Evolutionary conservation across 1,140 invertebrate species (phyloP).

Genomic region (Leptonema lineaticorne): DNA sequence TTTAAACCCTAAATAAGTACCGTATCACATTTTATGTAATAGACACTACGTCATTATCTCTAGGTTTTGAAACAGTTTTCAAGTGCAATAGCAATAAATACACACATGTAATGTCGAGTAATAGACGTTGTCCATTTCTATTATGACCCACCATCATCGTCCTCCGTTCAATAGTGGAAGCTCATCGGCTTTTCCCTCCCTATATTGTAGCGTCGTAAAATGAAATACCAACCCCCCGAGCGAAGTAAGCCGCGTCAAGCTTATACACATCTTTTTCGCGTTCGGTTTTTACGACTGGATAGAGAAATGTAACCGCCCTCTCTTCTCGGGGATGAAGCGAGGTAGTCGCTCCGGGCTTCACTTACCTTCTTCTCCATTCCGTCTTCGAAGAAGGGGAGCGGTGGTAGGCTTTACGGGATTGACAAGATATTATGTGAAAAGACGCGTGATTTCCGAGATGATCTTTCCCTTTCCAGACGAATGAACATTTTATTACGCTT

Average conservation of each 20-base stretch:
- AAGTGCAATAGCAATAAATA: no score
- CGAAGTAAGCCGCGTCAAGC: neutral
- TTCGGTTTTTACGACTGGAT: constrained; percentile 40
- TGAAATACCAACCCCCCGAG: constrained; percentile 20
- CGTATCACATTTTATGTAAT: neutral
- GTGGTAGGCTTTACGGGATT: constrained; percentile 38
- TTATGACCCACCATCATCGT: constrained; percentile 26
- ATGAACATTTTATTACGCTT: constrained; percentile 17
- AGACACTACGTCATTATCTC: no score
- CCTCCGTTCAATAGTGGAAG: neutral
- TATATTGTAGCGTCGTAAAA: constrained; percentile 36
- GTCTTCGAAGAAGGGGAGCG: neutral
- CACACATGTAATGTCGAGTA: constrained; percentile 1
- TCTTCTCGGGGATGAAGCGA: constrained; percentile 3
- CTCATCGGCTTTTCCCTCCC: constrained; percentile 10
- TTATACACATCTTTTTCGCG: constrained; percentile 25
- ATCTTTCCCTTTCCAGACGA: constrained; percentile 26
- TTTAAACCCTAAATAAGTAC: no score
- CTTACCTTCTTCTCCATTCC: no score
- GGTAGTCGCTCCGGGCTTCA: neutral
- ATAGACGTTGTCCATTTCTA: constrained; percentile 35
- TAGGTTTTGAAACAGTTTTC: no score
- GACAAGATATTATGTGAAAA: constrained; percentile 41
- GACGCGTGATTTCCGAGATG: constrained; percentile 41
- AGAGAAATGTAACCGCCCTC: constrained; percentile 37